Conservation (phyloP, 2,113 vertebrate species). For the Leucopsar rothschildi region DNA sequence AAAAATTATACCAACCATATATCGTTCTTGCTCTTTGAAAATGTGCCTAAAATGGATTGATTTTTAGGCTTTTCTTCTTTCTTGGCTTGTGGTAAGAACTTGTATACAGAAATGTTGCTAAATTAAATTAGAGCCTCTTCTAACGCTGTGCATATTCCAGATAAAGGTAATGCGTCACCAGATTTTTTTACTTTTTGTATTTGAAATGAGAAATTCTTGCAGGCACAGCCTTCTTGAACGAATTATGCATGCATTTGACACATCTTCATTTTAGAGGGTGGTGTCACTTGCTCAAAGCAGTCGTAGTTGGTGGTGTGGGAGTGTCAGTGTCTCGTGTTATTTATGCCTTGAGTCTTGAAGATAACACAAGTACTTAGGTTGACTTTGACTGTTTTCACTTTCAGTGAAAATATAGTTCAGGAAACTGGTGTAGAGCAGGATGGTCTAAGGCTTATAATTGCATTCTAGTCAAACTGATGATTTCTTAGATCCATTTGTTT, state of each 20-base stretch:
- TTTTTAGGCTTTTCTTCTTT: not conserved
- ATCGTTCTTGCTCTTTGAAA: not conserved
- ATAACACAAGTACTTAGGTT: not conserved
- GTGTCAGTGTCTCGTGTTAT: not conserved
- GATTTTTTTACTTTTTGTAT: not conserved
- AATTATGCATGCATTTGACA: constrained; percentile 7
- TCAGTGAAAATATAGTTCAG: not conserved
- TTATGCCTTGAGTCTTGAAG: not conserved
- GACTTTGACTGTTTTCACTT: not conserved
- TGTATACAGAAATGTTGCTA: not conserved
- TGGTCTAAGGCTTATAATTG: not conserved
- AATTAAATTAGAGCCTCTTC: not conserved
- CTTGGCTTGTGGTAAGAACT: not conserved
- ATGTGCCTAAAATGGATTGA: not conserved
- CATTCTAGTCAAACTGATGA: not conserved
- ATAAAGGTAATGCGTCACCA: not conserved
- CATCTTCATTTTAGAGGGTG: not conserved
- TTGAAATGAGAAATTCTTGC: not conserved
- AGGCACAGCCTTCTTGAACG: not conserved
- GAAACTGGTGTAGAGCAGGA: not conserved
- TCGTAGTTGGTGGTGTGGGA: not conserved
- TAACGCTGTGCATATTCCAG: not conserved
- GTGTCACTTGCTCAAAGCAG: constrained; percentile 10
- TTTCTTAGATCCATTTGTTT: not conserved
- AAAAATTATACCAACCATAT: not conserved